A percentile compares a stretch with the other conserved stretches of the same genome.
Evolutionary conservation across 1,140 invertebrate species (phyloP).

Genomic region (Reticulitermes speratus): DNA sequence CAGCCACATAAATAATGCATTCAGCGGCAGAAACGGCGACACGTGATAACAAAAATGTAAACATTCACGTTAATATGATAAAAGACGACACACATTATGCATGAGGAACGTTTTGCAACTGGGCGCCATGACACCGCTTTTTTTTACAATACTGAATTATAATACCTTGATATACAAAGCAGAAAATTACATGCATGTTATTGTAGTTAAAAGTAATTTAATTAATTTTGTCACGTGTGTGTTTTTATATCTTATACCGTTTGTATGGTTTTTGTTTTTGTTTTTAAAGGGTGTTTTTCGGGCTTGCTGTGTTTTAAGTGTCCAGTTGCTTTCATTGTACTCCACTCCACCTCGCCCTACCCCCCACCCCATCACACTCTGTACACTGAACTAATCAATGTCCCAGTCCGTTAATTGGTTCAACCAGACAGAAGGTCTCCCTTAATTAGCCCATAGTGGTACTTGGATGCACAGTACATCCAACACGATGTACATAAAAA

Average conservation of each 20-base stretch:
- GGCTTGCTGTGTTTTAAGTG: neutral
- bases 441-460: constrained; percentile 15
- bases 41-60: neutral
- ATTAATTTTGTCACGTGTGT: neutral
- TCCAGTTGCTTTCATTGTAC: neutral
- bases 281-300: neutral
- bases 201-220: neutral
- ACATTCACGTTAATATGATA: neutral
- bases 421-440: neutral
- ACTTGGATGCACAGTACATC: neutral
- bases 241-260: neutral
- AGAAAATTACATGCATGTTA: neutral
- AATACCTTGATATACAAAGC: neutral
- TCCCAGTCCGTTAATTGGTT: neutral
- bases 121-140: neutral
- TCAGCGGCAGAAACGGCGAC: neutral
- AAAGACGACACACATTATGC: neutral
- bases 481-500: neutral
- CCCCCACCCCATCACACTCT: too few relatives aligned
- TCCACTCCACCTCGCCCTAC: neutral
- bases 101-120: neutral
- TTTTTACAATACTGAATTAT: neutral
- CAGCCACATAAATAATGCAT: constrained; percentile 15
- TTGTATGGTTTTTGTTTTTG: neutral
- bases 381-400: constrained; percentile 1